A percentile compares a stretch with the other conserved stretches of the same genome.
phyloP scores from a whole-genome alignment of 2,888 invertebrate genomes.

The Drosophila meridiana region DNA sequence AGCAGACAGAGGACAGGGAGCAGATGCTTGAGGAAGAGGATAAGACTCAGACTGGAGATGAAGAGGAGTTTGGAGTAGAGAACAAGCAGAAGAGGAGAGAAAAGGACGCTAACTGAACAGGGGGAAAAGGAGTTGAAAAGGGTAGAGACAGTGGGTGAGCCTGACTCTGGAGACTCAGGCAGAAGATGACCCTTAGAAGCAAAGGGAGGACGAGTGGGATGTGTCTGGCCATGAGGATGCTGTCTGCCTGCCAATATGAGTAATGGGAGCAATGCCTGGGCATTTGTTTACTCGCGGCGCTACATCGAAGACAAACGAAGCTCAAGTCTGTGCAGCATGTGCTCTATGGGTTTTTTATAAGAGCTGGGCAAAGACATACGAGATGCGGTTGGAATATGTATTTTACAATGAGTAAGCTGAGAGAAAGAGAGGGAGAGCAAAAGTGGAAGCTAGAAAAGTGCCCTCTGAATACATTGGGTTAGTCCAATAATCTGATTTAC shows the following conservation, averaged over 20 bases:
- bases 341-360: constrained; percentile 43
- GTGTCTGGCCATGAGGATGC: constrained; percentile 29
- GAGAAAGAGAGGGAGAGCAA: neutral
- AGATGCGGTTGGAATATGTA: constrained; percentile 19
- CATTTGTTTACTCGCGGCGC: constrained; percentile 77
- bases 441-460: neutral
- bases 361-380: neutral
- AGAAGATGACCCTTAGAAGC: neutral
- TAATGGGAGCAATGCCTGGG: constrained; percentile 74
- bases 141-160: neutral
- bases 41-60: neutral
- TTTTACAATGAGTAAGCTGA: constrained; percentile 19
- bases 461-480: neutral
- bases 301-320: constrained; percentile 18
- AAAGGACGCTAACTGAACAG: neutral
- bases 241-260: constrained; percentile 71
- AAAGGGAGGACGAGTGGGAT: constrained; percentile 1
- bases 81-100: neutral
- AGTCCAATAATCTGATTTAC: neutral
- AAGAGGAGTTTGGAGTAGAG: neutral
- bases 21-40: neutral
- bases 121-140: neutral
- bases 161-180: neutral
- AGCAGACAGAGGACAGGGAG: neutral
- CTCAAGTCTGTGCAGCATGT: constrained; percentile 24